Percentiles rank a stretch among this genome's conserved stretches.
phyloP scores from a whole-genome alignment of 2,888 invertebrate genomes.

The Erebia epiphron region DNA sequence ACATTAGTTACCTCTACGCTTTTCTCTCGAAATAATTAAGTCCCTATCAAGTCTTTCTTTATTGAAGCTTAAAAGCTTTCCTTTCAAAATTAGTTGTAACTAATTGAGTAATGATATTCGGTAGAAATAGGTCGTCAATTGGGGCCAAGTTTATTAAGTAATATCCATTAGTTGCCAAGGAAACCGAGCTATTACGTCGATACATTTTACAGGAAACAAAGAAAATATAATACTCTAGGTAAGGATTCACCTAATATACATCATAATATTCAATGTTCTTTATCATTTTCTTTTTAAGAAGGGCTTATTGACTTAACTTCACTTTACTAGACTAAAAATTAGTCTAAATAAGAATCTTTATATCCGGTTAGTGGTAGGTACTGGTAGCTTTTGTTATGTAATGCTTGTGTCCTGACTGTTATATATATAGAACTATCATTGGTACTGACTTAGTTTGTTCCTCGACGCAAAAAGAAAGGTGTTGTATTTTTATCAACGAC shows the following conservation, averaged over 20 bases:
- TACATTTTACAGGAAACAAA: constrained; percentile 20
- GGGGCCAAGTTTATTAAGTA: constrained; percentile 20
- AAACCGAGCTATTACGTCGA: constrained; percentile 33
- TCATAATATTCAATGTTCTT: background rate
- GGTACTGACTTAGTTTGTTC: background rate
- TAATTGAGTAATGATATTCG: constrained; percentile 3
- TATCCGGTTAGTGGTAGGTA: background rate
- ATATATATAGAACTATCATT: background rate
- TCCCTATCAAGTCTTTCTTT: no score
- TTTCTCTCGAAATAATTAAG: no score
- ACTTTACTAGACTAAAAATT: background rate
- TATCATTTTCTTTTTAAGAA: background rate
- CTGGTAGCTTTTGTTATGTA: background rate
- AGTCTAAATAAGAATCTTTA: background rate
- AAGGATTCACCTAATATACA: constrained; percentile 17
- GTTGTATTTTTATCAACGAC: no score
- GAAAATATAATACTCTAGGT: constrained; percentile 26
- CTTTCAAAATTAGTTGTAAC: background rate
- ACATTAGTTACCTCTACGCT: no score
- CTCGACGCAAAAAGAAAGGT: no score
- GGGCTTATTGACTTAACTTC: background rate
- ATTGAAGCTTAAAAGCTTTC: background rate
- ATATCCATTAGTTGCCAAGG: constrained; percentile 31
- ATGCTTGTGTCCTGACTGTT: background rate
- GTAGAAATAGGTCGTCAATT: constrained; percentile 13